Conservation (phyloP, 2,888 invertebrate genomes). For the Heliconius charithonia region DNA sequence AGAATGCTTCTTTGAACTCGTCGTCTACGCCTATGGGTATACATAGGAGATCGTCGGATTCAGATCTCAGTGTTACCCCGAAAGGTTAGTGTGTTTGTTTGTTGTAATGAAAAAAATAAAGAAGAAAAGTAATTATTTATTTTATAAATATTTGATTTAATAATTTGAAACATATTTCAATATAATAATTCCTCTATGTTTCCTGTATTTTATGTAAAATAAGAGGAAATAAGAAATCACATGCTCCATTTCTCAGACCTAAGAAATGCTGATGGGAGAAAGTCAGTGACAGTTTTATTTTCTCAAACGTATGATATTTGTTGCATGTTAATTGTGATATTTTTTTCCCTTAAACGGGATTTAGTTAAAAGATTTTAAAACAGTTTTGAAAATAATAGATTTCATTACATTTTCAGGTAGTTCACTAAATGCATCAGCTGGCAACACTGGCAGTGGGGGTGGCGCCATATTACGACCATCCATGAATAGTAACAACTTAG, state of each 20-base stretch:
- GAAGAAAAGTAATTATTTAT: neutral
- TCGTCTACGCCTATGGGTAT: constrained; percentile 82
- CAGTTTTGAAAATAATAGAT: too few species aligned
- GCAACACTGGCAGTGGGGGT: constrained; percentile 80
- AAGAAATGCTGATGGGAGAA: too few species aligned
- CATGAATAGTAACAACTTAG: constrained; percentile 90
- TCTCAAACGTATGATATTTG: too few species aligned
- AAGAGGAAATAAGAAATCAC: too few species aligned
- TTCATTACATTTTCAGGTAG: constrained; percentile 82
- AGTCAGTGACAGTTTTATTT: too few species aligned
- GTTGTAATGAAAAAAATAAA: neutral
- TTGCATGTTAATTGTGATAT: too few species aligned
- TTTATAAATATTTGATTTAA: neutral
- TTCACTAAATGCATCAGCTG: constrained; percentile 85
- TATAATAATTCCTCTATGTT: too few species aligned
- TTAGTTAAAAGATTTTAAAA: too few species aligned
- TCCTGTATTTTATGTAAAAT: too few species aligned
- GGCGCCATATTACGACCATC: constrained; percentile 85
- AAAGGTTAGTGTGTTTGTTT: constrained; percentile 86
- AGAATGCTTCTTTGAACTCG: constrained; percentile 72
- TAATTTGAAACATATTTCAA: too few species aligned
- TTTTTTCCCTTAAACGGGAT: too few species aligned
- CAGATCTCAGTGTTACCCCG: constrained; percentile 95
- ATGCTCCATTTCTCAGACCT: too few species aligned
- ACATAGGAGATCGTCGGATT: constrained; percentile 94